Evolutionary conservation across 2,888 invertebrate genomes (phyloP).

Genomic region (Geotrupes spiniger): DNA sequence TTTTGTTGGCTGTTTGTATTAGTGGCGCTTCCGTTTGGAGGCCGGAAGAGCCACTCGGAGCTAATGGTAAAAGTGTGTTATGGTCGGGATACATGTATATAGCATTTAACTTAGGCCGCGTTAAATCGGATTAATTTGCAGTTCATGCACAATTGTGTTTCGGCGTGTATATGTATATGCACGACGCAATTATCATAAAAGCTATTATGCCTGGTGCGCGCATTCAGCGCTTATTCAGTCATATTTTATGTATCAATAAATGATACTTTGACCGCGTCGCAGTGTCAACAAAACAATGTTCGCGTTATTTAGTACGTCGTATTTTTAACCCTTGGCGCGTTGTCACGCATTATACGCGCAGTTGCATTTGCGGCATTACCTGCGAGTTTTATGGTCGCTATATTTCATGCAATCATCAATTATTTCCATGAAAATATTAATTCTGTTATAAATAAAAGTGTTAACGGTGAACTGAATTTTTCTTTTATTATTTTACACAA

Average conservation of each 20-base stretch:
- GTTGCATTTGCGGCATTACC: background rate
- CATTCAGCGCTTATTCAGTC: slow-evolving; percentile 1
- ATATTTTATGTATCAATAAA: slow-evolving; percentile 7
- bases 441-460: too few relatives aligned
- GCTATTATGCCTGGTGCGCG: slow-evolving; percentile 1
- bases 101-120: slow-evolving; percentile 43
- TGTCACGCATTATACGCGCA: slow-evolving; percentile 1
- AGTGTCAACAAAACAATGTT: slow-evolving; percentile 1
- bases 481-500: too few relatives aligned
- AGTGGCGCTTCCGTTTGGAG: slow-evolving; percentile 38
- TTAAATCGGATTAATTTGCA: slow-evolving; percentile 38
- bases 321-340: slow-evolving; percentile 1
- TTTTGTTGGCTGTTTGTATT: slow-evolving; percentile 39
- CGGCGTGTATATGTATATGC: slow-evolving; percentile 1
- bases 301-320: background rate
- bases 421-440: too few relatives aligned
- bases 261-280: background rate
- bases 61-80: slow-evolving; percentile 46
- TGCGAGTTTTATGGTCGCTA: background rate
- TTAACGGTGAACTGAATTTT: too few relatives aligned
- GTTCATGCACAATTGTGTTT: slow-evolving; percentile 20
- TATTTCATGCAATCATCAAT: too few relatives aligned
- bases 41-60: slow-evolving; percentile 43
- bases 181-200: slow-evolving; percentile 4
- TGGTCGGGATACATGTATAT: slow-evolving; percentile 45